Percentiles rank a stretch among this genome's conserved stretches.
Evolutionary conservation across 2,113 vertebrate species (phyloP).

Genomic region (Rhinogobius similis): DNA sequence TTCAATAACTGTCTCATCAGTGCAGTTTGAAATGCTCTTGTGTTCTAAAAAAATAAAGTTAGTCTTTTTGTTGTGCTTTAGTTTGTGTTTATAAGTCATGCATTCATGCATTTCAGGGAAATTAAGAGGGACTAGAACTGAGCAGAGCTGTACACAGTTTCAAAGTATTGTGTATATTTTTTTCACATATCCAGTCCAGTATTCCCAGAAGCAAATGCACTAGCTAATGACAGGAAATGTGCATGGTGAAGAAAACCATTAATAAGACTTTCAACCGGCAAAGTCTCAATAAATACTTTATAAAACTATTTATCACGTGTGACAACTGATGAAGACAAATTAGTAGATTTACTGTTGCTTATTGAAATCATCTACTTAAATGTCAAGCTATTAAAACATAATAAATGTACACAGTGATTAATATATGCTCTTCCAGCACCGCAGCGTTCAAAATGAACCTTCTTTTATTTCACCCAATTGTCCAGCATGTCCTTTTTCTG

Average conservation of each 20-base stretch:
- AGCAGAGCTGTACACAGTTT: background rate
- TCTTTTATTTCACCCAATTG: conserved; percentile 17
- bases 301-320: conserved; percentile 12
- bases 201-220: background rate
- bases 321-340: conserved; percentile 12
- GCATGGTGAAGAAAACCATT: conserved; percentile 4
- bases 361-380: conserved; percentile 27
- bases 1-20: background rate
- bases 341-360: background rate
- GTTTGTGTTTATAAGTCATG: background rate
- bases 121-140: background rate
- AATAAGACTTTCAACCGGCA: conserved; percentile 4
- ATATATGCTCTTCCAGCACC: background rate
- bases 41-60: background rate
- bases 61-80: background rate
- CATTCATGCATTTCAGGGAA: background rate
- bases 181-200: background rate
- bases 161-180: too few species aligned
- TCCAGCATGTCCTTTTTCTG: conserved; percentile 15
- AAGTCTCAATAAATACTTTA: background rate
- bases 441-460: background rate
- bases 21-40: background rate
- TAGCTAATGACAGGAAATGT: background rate
- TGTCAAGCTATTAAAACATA: conserved; percentile 28
- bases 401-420: background rate